phyloP scores from a whole-genome alignment of 2,113 vertebrate genomes.

The Romanogobio albipinnatus region DNA sequence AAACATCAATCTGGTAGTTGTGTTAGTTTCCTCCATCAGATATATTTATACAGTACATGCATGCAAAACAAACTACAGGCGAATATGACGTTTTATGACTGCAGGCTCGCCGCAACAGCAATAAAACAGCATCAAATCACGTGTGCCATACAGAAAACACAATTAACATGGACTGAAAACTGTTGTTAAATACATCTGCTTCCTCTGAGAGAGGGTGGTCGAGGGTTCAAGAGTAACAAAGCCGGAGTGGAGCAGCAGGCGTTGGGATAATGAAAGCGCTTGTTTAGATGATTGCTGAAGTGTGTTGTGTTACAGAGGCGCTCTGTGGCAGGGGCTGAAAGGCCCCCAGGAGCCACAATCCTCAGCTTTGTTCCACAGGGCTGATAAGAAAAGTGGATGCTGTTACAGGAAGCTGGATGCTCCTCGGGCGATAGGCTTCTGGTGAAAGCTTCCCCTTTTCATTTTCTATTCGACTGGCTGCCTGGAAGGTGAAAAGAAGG shows the following conservation, averaged over 20 bases:
- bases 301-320: slow-evolving; percentile 67
- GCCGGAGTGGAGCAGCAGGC: slow-evolving; percentile 22
- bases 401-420: slow-evolving; percentile 81
- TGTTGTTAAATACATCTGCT: not conserved
- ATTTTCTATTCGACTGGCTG: slow-evolving; percentile 84
- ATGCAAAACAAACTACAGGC: not conserved
- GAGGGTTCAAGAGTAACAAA: not conserved
- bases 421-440: slow-evolving; percentile 64
- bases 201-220: not conserved
- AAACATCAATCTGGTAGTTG: not conserved
- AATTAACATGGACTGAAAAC: not conserved
- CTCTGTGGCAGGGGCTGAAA: slow-evolving; percentile 47
- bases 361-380: slow-evolving; percentile 68
- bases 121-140: not conserved
- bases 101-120: not conserved
- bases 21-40: not conserved
- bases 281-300: slow-evolving; percentile 65
- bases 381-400: slow-evolving; percentile 66
- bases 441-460: slow-evolving; percentile 75
- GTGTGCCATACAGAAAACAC: not conserved
- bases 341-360: slow-evolving; percentile 67
- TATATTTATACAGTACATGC: not conserved
- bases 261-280: slow-evolving; percentile 48
- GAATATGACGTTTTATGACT: not conserved
- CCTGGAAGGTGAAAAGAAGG: slow-evolving; percentile 68